Evolutionary conservation across 2,113 vertebrate species (phyloP).

Genomic region (Antechinus flavipes): DNA sequence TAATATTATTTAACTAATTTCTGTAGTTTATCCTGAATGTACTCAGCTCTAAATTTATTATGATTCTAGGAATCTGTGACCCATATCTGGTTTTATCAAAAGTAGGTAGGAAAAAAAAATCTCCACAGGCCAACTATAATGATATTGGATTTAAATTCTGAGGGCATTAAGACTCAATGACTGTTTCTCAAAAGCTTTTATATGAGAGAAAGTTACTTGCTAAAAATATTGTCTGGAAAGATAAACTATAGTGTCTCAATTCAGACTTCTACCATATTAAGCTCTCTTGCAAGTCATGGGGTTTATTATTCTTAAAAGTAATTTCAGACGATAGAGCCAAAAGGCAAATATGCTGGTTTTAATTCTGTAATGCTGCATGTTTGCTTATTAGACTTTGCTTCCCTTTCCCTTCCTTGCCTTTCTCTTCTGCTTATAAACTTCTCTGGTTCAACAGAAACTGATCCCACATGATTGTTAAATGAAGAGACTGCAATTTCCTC

Average conservation of each 20-base stretch:
- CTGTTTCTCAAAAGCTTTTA: slow-evolving; percentile 37
- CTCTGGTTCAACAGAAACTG: slow-evolving; percentile 4
- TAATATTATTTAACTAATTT: neutral
- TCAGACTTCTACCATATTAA: neutral
- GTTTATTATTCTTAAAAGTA: slow-evolving; percentile 6
- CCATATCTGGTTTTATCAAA: neutral
- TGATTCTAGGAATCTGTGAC: neutral
- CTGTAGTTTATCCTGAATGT: neutral
- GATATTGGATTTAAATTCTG: slow-evolving; percentile 32
- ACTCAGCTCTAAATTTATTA: neutral
- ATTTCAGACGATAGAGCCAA: neutral
- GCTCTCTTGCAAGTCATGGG: neutral
- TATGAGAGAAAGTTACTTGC: slow-evolving; percentile 51
- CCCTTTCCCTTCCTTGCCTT: neutral
- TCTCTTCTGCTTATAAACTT: slow-evolving; percentile 45
- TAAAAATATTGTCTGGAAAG: slow-evolving; percentile 50
- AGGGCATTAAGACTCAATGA: neutral
- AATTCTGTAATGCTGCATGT: neutral
- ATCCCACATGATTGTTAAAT: slow-evolving; percentile 38
- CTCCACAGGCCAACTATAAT: neutral
- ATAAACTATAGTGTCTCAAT: slow-evolving; percentile 20
- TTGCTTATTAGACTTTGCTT: slow-evolving; percentile 16
- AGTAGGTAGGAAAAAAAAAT: neutral
- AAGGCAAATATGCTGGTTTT: neutral
- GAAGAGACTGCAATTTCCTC: slow-evolving; percentile 36